Evolutionary conservation across 2,797 vertebrate genomes (phyloP).

Genomic region (Paratrypauchen microcephalus): DNA sequence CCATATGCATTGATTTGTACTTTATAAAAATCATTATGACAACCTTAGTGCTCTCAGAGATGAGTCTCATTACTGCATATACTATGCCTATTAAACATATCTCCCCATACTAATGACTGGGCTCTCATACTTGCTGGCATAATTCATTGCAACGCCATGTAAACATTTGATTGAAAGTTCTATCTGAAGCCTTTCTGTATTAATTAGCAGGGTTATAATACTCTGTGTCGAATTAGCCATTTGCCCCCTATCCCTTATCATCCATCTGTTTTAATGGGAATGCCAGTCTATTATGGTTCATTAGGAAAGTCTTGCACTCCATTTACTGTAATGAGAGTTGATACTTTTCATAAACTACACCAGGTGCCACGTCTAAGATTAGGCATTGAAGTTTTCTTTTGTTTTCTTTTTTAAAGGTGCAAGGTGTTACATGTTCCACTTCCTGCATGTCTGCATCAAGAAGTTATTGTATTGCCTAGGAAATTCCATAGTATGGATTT

Average conservation of each 20-base stretch:
- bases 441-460: not conserved
- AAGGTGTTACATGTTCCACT: not conserved
- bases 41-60: conserved; percentile 44
- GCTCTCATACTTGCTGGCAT: conserved; percentile 16
- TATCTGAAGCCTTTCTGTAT: conserved; percentile 48
- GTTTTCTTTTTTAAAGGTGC: conserved; percentile 33
- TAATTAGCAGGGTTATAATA: conserved; percentile 54
- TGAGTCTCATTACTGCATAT: conserved; percentile 22
- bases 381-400: conserved; percentile 27
- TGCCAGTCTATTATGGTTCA: conserved; percentile 74
- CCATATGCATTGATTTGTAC: conserved; percentile 61
- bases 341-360: conserved; percentile 70
- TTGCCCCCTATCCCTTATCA: conserved; percentile 60
- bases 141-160: conserved; percentile 33
- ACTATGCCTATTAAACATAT: not conserved
- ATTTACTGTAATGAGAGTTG: conserved; percentile 74
- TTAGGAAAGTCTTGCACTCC: conserved; percentile 72
- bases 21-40: conserved; percentile 59
- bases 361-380: conserved; percentile 67
- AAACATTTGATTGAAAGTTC: conserved; percentile 55
- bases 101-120: not conserved
- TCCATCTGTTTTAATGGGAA: conserved; percentile 70
- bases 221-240: conserved; percentile 59
- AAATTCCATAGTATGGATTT: not conserved
- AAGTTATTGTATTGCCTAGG: not conserved